Percentiles rank a stretch among this genome's conserved stretches.
phyloP scores from a whole-genome alignment of 2,888 invertebrate genomes.

The Alloplasta piceator region DNA sequence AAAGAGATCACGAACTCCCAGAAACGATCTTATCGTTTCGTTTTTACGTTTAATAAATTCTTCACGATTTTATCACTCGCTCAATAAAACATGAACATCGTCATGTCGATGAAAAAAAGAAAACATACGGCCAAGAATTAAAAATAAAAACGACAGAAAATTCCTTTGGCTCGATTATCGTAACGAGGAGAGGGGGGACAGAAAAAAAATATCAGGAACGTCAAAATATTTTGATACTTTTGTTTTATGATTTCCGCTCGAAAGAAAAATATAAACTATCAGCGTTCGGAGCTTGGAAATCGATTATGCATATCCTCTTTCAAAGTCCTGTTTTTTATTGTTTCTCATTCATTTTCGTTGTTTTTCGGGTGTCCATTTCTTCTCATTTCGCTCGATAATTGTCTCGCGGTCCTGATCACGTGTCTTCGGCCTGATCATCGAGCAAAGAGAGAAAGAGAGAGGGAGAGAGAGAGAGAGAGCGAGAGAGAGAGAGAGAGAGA shows the following conservation, averaged over 20 bases:
- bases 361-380: not conserved
- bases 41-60: not conserved
- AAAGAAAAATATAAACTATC: not conserved
- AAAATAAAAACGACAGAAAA: not conserved
- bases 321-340: slow-evolving; percentile 20
- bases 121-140: not conserved
- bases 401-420: slow-evolving; percentile 41
- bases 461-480: slow-evolving; percentile 39
- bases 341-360: not conserved
- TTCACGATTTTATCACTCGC: slow-evolving; percentile 16
- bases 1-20: not conserved
- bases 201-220: no score
- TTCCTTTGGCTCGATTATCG: slow-evolving; percentile 25
- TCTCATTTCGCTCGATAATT: not conserved
- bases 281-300: not conserved
- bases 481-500: slow-evolving; percentile 14
- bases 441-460: slow-evolving; percentile 19
- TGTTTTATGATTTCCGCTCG: not conserved
- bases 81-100: not conserved
- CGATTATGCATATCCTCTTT: slow-evolving; percentile 20
- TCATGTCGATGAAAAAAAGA: not conserved
- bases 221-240: not conserved
- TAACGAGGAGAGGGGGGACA: no score
- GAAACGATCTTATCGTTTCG: slow-evolving; percentile 26
- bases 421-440: slow-evolving; percentile 40